Conservation (phyloP, 1,140 invertebrate species). For the Thalassaphorura encarpata region DNA sequence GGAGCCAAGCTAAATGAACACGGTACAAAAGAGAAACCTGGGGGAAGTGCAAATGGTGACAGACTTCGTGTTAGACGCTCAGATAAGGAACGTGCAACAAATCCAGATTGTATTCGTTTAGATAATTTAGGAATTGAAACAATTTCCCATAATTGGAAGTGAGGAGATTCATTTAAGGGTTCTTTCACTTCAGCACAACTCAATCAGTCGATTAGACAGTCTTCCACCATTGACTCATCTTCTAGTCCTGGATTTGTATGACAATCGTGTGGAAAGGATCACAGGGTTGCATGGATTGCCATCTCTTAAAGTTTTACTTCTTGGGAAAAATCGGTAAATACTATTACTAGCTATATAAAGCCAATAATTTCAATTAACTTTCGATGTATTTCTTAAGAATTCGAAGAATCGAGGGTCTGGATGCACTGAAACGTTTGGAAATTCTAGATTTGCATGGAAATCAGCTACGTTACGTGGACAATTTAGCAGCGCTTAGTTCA, state of each 20-base stretch:
- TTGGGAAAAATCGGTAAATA: slow-evolving; percentile 70
- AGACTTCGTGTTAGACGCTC: too few relatives aligned
- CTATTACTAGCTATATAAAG: too few relatives aligned
- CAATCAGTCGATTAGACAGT: slow-evolving; percentile 63
- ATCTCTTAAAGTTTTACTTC: slow-evolving; percentile 68
- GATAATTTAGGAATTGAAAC: slow-evolving; percentile 61
- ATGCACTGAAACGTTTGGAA: slow-evolving; percentile 59
- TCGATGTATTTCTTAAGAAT: slow-evolving; percentile 45
- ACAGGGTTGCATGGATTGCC: slow-evolving; percentile 54
- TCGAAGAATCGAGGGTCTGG: slow-evolving; percentile 62
- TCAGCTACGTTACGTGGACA: slow-evolving; percentile 58
- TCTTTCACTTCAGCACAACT: slow-evolving; percentile 81
- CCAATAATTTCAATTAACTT: neutral
- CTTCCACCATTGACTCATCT: slow-evolving; percentile 55
- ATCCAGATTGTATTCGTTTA: slow-evolving; percentile 64
- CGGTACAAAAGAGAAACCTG: neutral
- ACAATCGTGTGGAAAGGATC: slow-evolving; percentile 83
- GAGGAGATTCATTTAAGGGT: slow-evolving; percentile 57
- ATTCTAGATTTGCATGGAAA: slow-evolving; percentile 88
- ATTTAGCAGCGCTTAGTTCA: slow-evolving; percentile 50
- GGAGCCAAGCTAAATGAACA: neutral
- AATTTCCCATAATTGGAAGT: slow-evolving; percentile 64
- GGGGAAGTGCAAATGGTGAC: too few relatives aligned
- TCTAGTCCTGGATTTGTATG: slow-evolving; percentile 86
- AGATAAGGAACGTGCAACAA: slow-evolving; percentile 60